phyloP scores from a whole-genome alignment of 2,113 vertebrate species.

The Myxocyprinus asiaticus region DNA sequence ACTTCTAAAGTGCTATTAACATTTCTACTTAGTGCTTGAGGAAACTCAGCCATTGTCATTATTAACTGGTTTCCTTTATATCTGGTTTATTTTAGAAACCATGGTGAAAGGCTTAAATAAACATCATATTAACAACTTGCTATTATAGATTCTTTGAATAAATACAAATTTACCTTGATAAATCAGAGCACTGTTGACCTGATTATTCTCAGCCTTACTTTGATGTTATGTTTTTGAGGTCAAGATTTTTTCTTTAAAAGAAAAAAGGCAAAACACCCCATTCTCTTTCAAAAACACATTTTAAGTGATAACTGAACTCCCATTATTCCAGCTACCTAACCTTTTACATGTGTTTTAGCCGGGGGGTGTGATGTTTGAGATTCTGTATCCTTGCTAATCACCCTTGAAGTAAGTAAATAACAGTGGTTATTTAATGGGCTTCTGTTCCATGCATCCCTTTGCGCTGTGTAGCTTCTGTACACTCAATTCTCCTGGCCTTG shows the following conservation, averaged over 20 bases:
- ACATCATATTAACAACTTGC: neutral
- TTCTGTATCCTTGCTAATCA: too few relatives aligned
- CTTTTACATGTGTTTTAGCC: slow-evolving; percentile 28
- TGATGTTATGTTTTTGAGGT: slow-evolving; percentile 48
- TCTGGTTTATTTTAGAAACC: too few relatives aligned
- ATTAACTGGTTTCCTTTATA: too few relatives aligned
- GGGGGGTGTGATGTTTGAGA: too few relatives aligned
- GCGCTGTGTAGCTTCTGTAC: slow-evolving; percentile 6
- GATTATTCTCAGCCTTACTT: slow-evolving; percentile 45
- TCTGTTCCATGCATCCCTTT: slow-evolving; percentile 29
- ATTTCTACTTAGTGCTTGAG: too few relatives aligned
- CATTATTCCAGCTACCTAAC: too few relatives aligned
- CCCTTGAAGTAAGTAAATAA: too few relatives aligned
- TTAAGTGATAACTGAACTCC: slow-evolving; percentile 26
- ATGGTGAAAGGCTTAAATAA: neutral
- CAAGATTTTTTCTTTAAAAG: slow-evolving; percentile 20
- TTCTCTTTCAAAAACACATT: slow-evolving; percentile 25
- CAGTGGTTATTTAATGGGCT: too few relatives aligned
- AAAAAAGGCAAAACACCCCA: slow-evolving; percentile 4
- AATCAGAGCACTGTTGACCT: slow-evolving; percentile 56
- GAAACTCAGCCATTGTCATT: too few relatives aligned
- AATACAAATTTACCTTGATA: neutral
- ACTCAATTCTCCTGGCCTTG: slow-evolving; percentile 3
- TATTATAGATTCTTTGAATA: neutral
- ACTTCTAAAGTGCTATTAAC: too few relatives aligned